Conservation (phyloP, 2,888 invertebrate genomes). For the Strigamia maritima region DNA sequence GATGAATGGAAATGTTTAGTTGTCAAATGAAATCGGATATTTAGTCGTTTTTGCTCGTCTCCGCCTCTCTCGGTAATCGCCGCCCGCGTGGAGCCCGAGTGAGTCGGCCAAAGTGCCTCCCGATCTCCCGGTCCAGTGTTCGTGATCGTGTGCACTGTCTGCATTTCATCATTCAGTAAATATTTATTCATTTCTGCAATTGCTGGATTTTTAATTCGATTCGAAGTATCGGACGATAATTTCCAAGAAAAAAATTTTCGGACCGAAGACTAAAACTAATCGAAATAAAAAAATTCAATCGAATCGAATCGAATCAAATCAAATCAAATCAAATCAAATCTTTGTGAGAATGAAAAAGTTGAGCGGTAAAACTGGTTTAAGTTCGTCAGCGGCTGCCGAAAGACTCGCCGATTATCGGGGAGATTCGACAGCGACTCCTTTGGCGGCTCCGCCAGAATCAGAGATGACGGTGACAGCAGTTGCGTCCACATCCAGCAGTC, state of each 20-base stretch:
- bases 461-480: not conserved
- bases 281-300: not conserved
- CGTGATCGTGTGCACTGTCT: too few relatives aligned
- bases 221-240: too few relatives aligned
- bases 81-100: not conserved
- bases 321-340: too few relatives aligned
- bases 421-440: conserved; percentile 44
- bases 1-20: not conserved
- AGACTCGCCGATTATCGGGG: conserved; percentile 52
- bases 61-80: not conserved
- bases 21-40: not conserved
- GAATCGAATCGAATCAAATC: too few relatives aligned
- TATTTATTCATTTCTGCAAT: not conserved
- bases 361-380: not conserved
- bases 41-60: not conserved
- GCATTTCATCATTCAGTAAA: not conserved
- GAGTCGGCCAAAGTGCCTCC: not conserved
- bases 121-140: too few relatives aligned
- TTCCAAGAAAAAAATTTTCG: too few relatives aligned
- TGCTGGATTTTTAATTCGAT: too few relatives aligned
- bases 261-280: not conserved
- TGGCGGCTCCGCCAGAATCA: not conserved
- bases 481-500: not conserved
- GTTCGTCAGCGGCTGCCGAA: conserved; percentile 49
- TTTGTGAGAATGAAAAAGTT: not conserved